These are phyloP conservation scores for Corythaeola cristata DNA, from an alignment of 2,113 vertebrate genomes.

Conservation along the genomic window DNA sequence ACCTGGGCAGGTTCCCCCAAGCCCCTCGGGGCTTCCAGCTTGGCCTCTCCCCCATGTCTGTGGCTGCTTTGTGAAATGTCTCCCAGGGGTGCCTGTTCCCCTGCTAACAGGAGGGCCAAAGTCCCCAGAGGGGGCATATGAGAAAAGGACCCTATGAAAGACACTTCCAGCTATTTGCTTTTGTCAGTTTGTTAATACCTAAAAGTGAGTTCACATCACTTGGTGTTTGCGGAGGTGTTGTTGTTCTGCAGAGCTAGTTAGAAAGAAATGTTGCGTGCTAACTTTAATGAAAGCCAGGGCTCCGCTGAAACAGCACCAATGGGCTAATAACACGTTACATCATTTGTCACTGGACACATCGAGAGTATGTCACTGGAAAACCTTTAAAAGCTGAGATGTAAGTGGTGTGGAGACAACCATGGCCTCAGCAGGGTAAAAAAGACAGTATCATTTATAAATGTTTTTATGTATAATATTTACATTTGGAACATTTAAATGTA, in stretches of 20 bases:
- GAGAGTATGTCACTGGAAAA: slow-evolving; percentile 58
- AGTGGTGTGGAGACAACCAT: slow-evolving; percentile 50
- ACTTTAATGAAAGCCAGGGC: slow-evolving; percentile 30
- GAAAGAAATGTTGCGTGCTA: background rate
- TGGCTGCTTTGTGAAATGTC: background rate
- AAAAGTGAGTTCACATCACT: background rate
- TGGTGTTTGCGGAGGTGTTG: background rate
- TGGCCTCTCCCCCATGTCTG: background rate
- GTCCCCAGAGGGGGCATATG: background rate
- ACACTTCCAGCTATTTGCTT: background rate
- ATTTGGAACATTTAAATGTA: slow-evolving; percentile 54
- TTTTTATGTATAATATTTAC: slow-evolving; percentile 76
- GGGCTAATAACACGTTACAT: slow-evolving; percentile 56
- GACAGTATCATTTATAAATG: slow-evolving; percentile 60
- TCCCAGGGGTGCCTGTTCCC: background rate
- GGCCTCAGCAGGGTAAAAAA: slow-evolving; percentile 43
- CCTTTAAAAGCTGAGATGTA: slow-evolving; percentile 48
- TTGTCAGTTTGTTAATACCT: background rate
- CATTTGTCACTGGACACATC: slow-evolving; percentile 67
- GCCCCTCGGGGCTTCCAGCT: background rate
- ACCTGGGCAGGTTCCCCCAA: background rate
- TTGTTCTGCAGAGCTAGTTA: background rate
- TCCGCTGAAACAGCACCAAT: slow-evolving; percentile 19
- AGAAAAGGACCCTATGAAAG: background rate
- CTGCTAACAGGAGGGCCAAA: background rate